A percentile compares a stretch with the other conserved stretches of the same genome.
Conservation (phyloP, 2,797 vertebrate species). For the Gymnothorax reevesii region DNA sequence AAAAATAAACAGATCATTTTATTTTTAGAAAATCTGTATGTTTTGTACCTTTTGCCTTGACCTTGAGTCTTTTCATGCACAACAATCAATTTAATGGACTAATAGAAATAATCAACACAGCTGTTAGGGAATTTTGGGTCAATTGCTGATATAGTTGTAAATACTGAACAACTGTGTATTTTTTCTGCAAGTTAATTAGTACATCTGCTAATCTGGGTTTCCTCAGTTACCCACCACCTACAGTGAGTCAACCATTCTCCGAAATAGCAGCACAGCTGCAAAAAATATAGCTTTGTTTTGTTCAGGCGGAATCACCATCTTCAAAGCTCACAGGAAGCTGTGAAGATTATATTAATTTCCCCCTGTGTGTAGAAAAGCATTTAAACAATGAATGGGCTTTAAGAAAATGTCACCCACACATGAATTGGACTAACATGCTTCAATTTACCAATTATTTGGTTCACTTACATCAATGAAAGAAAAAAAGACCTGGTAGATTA, state of each 20-base stretch:
- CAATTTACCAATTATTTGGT: conserved; percentile 30
- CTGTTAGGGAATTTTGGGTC: conserved; percentile 1
- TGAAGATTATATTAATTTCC: conserved; percentile 47
- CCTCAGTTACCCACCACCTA: conserved; percentile 55
- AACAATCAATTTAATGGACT: not conserved
- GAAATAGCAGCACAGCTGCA: conserved; percentile 62
- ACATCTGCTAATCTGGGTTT: conserved; percentile 38
- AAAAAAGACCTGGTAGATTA: not conserved
- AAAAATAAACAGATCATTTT: not conserved
- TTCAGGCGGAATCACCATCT: conserved; percentile 44
- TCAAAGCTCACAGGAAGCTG: conserved; percentile 56
- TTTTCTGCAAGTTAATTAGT: conserved; percentile 55
- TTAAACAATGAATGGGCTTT: conserved; percentile 24
- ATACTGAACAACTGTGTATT: conserved; percentile 44
- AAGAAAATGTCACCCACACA: conserved; percentile 37
- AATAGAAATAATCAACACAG: not conserved
- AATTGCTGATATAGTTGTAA: conserved; percentile 32
- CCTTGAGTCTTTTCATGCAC: not conserved
- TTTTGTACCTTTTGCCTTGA: not conserved
- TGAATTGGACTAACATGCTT: conserved; percentile 22
- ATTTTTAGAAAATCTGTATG: not conserved
- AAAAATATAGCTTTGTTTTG: conserved; percentile 4
- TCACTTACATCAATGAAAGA: conserved; percentile 21
- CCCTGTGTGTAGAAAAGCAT: conserved; percentile 31
- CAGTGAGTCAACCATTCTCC: conserved; percentile 64